phyloP scores from a whole-genome alignment of 1,140 invertebrate species.

The Drosophila dunni region DNA sequence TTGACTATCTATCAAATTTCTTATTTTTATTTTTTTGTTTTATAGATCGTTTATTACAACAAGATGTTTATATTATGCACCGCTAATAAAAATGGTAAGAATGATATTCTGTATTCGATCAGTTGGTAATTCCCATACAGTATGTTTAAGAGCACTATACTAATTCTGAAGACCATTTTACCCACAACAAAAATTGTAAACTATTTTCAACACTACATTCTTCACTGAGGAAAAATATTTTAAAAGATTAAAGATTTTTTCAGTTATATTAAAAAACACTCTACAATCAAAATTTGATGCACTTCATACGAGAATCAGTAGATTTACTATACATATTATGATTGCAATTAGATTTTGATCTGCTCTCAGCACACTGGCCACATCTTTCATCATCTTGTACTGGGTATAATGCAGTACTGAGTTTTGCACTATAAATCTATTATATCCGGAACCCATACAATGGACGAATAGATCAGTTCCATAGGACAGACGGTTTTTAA shows the following conservation, averaged over 20 bases:
- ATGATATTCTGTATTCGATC: slow-evolving; percentile 13
- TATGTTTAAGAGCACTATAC: too few relatives aligned
- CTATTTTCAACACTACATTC: too few relatives aligned
- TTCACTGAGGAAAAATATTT: too few relatives aligned
- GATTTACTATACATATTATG: background rate
- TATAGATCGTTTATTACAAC: background rate
- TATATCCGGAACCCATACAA: background rate
- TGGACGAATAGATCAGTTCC: background rate
- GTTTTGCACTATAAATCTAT: background rate
- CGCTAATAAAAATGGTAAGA: background rate
- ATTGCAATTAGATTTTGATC: background rate
- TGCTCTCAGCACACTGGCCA: background rate
- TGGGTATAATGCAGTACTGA: slow-evolving; percentile 5
- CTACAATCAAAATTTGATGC: background rate
- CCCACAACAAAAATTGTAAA: too few relatives aligned
- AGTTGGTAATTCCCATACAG: background rate
- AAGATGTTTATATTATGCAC: too few relatives aligned
- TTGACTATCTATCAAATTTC: too few relatives aligned
- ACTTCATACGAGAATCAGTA: background rate
- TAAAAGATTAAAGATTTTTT: too few relatives aligned
- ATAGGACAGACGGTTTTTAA: background rate
- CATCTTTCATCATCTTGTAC: background rate
- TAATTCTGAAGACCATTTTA: too few relatives aligned
- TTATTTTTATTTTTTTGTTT: too few relatives aligned
- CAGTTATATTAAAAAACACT: too few relatives aligned